Evolutionary conservation across 2,797 vertebrate genomes (phyloP), one percentile per base, ranked within the genome.

Genomic region (Melanotaenia nigrans): DNA sequence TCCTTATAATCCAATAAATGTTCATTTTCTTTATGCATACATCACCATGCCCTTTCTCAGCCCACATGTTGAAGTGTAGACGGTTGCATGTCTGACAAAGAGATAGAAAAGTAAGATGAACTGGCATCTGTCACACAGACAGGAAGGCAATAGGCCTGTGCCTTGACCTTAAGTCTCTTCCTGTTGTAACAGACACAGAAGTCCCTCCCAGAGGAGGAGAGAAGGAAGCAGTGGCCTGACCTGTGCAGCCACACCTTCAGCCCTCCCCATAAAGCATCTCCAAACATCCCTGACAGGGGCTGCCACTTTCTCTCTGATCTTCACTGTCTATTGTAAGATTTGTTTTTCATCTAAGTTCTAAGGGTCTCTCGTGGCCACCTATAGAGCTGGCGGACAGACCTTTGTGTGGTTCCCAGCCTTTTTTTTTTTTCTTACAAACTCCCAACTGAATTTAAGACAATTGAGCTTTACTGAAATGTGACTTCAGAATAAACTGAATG

Each of bases 61-160:
- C 6, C 30, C 0, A 2, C 13, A 25, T 12, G 7, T 33, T 47
- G 68, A 76, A 59, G 66, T 57, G 51, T 24, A 3, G 28, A 10
- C 13, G 10, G 38, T 2, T 57, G 45, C 42, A 35, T 61, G 16
- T 68, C 56, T 61, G 60, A 36, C 71, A 20, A 61, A 14, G 57
- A 67, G 61, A 49, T 35, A 47, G 53, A 51, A 49, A 59, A 69
- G 16, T 16, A 18, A 73, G 79, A 78, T 18, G 78, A 85, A 87
- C 88, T 85, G 82, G 71, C 75, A 59, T 84, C 88, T 73, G 78
- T 90, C 91, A 87, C 79, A 79, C 81, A 47, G 77, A 61, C 92
- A 94, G 94, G 93, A 94, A 93, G 77, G 69, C 76, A 72, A 51
- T 58, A 62, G 57, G 69, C 38, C 92, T 95, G 93, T 65, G 83